Conservation (phyloP, 2,888 invertebrate species). For the Nomada hirtipes region DNA sequence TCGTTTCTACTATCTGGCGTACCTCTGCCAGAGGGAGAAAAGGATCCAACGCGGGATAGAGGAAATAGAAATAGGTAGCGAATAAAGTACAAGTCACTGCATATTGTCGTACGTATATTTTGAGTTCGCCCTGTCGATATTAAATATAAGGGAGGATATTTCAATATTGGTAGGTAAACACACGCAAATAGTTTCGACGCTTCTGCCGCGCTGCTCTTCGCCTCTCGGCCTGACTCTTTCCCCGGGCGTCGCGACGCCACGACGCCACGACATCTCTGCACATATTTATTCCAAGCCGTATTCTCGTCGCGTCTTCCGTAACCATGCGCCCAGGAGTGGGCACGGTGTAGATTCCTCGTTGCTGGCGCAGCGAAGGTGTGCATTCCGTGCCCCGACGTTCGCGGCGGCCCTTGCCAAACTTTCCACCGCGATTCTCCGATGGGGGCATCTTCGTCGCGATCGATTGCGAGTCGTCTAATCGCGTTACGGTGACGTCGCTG, state of each 20-base stretch:
- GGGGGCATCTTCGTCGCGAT: neutral
- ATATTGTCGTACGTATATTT: conserved; percentile 44
- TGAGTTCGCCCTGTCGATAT: conserved; percentile 71
- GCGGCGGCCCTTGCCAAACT: neutral
- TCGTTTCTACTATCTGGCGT: conserved; percentile 21
- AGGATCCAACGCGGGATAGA: neutral
- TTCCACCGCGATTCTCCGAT: neutral
- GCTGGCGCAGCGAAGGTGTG: conserved; percentile 46
- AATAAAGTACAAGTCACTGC: conserved; percentile 36
- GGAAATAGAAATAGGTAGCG: conserved; percentile 23
- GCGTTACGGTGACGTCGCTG: neutral
- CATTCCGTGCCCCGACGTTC: neutral
- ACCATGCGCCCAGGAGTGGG: conserved; percentile 5
- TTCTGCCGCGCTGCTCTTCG: conserved; percentile 17
- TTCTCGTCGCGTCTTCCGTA: neutral
- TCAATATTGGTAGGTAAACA: conserved; percentile 77
- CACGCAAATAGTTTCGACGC: conserved; percentile 53
- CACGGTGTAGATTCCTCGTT: conserved; percentile 31
- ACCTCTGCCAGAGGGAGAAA: neutral
- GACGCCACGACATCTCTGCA: conserved; percentile 19
- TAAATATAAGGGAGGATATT: conserved; percentile 78
- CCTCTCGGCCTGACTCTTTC: neutral
- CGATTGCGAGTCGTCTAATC: too few relatives aligned
- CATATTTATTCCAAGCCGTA: conserved; percentile 37
- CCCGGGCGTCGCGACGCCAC: neutral